Percentiles rank a stretch among this genome's conserved stretches.
phyloP scores from a whole-genome alignment of 2,113 vertebrate genomes.

The Isichthys henryi region DNA sequence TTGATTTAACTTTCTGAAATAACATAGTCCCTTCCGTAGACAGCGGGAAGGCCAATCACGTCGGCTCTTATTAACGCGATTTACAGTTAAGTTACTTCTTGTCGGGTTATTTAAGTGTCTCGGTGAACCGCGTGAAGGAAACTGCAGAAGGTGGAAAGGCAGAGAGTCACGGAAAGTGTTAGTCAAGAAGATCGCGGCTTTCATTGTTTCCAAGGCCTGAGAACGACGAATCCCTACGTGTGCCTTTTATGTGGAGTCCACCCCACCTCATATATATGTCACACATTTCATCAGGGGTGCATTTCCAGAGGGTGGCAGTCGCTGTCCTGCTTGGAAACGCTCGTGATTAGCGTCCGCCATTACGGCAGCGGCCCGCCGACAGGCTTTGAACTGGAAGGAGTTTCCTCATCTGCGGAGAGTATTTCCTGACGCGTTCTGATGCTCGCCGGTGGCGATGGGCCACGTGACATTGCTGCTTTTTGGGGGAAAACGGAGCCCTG shows the following conservation, averaged over 20 bases:
- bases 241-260: conserved; percentile 77
- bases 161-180: not conserved
- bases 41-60: conserved; percentile 11
- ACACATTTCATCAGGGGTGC: conserved; percentile 83
- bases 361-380: not conserved
- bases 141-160: not conserved
- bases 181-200: conserved; percentile 35
- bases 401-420: not conserved
- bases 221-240: conserved; percentile 82
- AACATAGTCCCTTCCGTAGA: not conserved
- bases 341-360: conserved; percentile 28
- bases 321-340: conserved; percentile 54
- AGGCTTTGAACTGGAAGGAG: not conserved
- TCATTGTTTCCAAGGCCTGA: conserved; percentile 77
- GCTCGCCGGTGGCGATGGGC: not conserved
- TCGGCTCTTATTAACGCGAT: not conserved
- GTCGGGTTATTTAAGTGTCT: not conserved
- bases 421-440: not conserved
- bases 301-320: conserved; percentile 75
- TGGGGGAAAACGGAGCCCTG: not conserved
- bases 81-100: not conserved
- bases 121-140: not conserved
- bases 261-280: conserved; percentile 97
- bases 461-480: not conserved
- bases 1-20: not conserved